Evolutionary conservation across 2,888 invertebrate genomes (phyloP).

Genomic region (Synanthedon vespiformis): DNA sequence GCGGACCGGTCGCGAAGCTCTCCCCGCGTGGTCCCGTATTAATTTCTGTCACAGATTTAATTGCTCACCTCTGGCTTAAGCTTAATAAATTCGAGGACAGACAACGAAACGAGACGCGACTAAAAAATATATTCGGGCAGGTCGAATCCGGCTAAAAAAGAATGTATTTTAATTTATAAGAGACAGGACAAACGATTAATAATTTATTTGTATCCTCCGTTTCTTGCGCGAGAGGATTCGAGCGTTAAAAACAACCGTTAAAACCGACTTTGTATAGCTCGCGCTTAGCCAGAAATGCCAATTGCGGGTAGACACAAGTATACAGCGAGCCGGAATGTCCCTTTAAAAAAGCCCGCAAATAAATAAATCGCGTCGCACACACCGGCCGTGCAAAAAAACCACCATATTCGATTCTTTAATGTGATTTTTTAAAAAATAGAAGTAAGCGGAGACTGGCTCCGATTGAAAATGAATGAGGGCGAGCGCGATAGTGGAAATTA

Average conservation of each 20-base stretch:
- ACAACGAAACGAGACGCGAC: constrained; percentile 53
- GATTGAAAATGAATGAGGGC: constrained; percentile 71
- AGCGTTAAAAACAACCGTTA: constrained; percentile 71
- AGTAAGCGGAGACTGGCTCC: constrained; percentile 58
- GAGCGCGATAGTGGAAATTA: constrained; percentile 72
- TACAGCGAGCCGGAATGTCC: constrained; percentile 69
- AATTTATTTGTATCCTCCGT: constrained; percentile 69
- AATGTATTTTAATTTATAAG: constrained; percentile 69
- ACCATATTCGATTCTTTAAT: constrained; percentile 71
- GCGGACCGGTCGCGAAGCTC: constrained; percentile 29
- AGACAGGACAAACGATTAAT: constrained; percentile 72
- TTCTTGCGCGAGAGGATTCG: constrained; percentile 58
- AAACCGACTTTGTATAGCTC: constrained; percentile 67
- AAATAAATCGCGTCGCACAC: constrained; percentile 70
- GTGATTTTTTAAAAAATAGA: constrained; percentile 67
- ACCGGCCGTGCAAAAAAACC: constrained; percentile 58
- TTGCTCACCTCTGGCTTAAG: constrained; percentile 66
- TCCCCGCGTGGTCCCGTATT: constrained; percentile 49
- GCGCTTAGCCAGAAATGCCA: constrained; percentile 69
- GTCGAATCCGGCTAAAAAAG: constrained; percentile 54
- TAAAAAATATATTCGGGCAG: constrained; percentile 47
- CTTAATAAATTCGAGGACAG: constrained; percentile 66
- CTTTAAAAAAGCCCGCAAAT: constrained; percentile 67
- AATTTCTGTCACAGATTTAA: constrained; percentile 67
- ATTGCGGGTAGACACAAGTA: constrained; percentile 70